A percentile compares a stretch with the other conserved stretches of the same genome.
Evolutionary conservation across 2,888 invertebrate genomes (phyloP).

Genomic region (Aphidoletes aphidimyza): DNA sequence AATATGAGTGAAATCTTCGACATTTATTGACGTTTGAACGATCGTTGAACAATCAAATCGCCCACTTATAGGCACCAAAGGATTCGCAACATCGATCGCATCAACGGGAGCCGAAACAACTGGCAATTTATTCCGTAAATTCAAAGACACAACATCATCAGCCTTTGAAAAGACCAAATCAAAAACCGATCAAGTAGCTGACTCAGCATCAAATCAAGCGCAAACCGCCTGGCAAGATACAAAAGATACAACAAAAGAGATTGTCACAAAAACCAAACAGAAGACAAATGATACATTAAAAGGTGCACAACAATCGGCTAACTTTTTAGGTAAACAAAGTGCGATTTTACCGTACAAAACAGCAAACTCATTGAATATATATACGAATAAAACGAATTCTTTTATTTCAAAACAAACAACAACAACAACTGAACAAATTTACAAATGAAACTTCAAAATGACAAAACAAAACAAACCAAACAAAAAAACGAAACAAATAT

Average conservation of each 20-base stretch:
- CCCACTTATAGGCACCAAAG: not conserved
- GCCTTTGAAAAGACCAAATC: slow-evolving; percentile 31
- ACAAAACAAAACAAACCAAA: not conserved
- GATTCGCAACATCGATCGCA: not conserved
- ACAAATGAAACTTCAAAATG: too few species aligned
- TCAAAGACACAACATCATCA: not conserved
- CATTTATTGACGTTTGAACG: too few species aligned
- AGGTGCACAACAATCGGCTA: slow-evolving; percentile 22
- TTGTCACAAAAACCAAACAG: not conserved
- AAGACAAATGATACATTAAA: slow-evolving; percentile 4
- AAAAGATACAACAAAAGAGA: not conserved
- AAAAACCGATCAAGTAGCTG: slow-evolving; percentile 8
- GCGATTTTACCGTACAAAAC: too few species aligned
- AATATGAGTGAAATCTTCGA: too few species aligned
- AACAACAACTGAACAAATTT: too few species aligned
- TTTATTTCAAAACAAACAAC: too few species aligned
- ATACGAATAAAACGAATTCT: too few species aligned
- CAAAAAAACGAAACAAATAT: not conserved
- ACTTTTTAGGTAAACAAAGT: slow-evolving; percentile 19
- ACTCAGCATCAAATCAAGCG: not conserved
- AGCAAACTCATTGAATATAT: too few species aligned
- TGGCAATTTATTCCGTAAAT: not conserved
- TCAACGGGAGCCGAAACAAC: not conserved
- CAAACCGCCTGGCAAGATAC: slow-evolving; percentile 1
- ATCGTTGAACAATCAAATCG: not conserved